Percentiles rank a stretch among this genome's conserved stretches.
These are phyloP conservation scores for Notocelia uddmanniana DNA, from an alignment of 2,888 invertebrate genomes.

Conservation along the genomic window DNA sequence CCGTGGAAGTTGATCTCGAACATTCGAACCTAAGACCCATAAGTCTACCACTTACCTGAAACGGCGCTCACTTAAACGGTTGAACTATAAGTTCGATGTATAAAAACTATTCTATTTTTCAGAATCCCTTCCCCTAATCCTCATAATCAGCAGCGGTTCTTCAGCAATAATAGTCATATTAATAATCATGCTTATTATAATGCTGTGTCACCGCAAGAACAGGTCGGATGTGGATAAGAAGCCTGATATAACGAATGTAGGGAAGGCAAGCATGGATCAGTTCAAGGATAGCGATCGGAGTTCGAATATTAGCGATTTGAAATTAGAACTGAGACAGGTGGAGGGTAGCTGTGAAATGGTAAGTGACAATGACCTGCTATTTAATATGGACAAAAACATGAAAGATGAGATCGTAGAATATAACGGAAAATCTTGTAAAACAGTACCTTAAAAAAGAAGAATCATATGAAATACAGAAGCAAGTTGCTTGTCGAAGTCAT, in stretches of 20 bases:
- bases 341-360: slow-evolving; percentile 92
- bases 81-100: too few relatives aligned
- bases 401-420: too few relatives aligned
- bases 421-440: too few relatives aligned
- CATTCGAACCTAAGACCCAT: too few relatives aligned
- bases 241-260: slow-evolving; percentile 79
- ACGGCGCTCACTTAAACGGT: too few relatives aligned
- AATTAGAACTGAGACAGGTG: slow-evolving; percentile 94
- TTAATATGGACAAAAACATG: background rate
- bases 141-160: slow-evolving; percentile 91
- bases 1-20: too few relatives aligned
- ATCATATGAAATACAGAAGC: too few relatives aligned
- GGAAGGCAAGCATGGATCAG: slow-evolving; percentile 68
- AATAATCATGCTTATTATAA: slow-evolving; percentile 91
- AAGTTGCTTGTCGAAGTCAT: too few relatives aligned
- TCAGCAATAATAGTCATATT: slow-evolving; percentile 92
- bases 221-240: slow-evolving; percentile 85
- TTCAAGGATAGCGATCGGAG: slow-evolving; percentile 93
- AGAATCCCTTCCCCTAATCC: slow-evolving; percentile 91
- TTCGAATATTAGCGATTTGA: slow-evolving; percentile 96
- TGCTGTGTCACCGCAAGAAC: slow-evolving; percentile 89
- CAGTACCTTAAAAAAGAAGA: too few relatives aligned
- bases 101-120: slow-evolving; percentile 62
- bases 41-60: too few relatives aligned
- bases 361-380: slow-evolving; percentile 61